Base-by-base conservation (phyloP, 2,113 vertebrate species). In the Oreocharis arfaki region DNA sequence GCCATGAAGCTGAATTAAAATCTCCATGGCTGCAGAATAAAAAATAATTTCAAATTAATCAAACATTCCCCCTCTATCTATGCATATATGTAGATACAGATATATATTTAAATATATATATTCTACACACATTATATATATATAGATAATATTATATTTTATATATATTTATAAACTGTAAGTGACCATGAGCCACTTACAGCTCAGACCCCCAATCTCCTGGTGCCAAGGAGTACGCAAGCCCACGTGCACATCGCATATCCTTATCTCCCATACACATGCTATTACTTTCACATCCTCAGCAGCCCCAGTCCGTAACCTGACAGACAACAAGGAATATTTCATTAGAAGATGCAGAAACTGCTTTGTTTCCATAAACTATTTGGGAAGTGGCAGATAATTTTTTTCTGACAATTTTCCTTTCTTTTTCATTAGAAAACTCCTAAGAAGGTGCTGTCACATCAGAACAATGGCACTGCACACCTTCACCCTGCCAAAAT, bases 191-290 rank as follows among this genome's bases (percentile, higher is more conserved):
- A 85, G 41, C 10, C 32, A 41, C n/a, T 16, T 76, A 61, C n/a
- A 76, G 28, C 28, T 81, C 50, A 46, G 49, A 52, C 22, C 74
- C 44, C 13, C 46, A 67, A 61, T 16, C 35, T 50, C 23, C 64
- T 55, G 61, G 33, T 49, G 59, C 27, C 69, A 75, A n/a, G n/a
- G 5, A 55, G 37, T 20, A 79, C 64, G 39, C 30, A 78, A 79
- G 22, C 7, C 15, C 39, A 47, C 0, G 0, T 22, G n/a, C 61
- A 42, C 1, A 0, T 2, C 68, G 39, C 37, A 47, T 39, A 64
- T n/a, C 39, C 27, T 56, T 55, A 68, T 49, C 70, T 60, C 18
- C 39, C 26, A 41, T 14, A 44, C 13, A 53, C 9, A 13, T 14
- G 26, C 44, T 47, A 41, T 49, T 64, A 30, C 37, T 53, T 71